Evolutionary conservation across 2,888 invertebrate species (phyloP), one percentile per base, ranked within the genome.

Genomic region (Sinopyrophorus schimmeli): DNA sequence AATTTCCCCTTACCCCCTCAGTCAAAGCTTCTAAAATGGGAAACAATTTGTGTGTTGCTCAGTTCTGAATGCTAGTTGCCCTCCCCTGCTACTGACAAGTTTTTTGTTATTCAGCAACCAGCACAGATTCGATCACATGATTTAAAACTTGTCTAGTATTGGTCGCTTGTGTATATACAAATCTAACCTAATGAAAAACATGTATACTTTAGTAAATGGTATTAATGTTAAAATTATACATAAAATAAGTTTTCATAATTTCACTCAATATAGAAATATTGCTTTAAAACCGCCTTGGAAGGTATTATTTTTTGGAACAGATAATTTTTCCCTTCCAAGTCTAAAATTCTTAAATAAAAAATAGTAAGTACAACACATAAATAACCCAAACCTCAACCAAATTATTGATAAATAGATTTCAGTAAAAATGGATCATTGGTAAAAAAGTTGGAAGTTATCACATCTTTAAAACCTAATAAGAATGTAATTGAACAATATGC

Each of bases 241-340:
- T n/a, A n/a, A n/a, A n/a, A n/a, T n/a, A n/a, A 7, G 12, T 27
- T 17, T 27, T 5, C 18, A n/a, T 17, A 15, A 18, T n/a, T 21
- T 6, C 15, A 18, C 9, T 28, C 28, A 12, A 12, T 12, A 7
- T 34, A 43, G 12, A 5, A 15, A 41, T 3, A 9, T 12, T 15
- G 23, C 31, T 12, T 41, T 55, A 40, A 60, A 62, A 39, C 73
- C 76, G 1, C 74, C 76, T 5, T 82, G 80, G 81, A 82, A 77
- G 57, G 73, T 87, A n/a, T 66, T 93, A 30, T 94, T 93, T 73
- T 91, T 93, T 71, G 94, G 94, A 4, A 87, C 89, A 7, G 92
- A 94, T 70, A 76, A 80, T 38, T 93, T 93, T 74, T 86, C 92
- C 0, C 65, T 91, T 12, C 81, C 80, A 53, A 90, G 89, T 68